A percentile compares a stretch with the other conserved stretches of the same genome.
phyloP scores from a whole-genome alignment of 92 coral and sea anemone genomes.

The Heliopora coerulea region DNA sequence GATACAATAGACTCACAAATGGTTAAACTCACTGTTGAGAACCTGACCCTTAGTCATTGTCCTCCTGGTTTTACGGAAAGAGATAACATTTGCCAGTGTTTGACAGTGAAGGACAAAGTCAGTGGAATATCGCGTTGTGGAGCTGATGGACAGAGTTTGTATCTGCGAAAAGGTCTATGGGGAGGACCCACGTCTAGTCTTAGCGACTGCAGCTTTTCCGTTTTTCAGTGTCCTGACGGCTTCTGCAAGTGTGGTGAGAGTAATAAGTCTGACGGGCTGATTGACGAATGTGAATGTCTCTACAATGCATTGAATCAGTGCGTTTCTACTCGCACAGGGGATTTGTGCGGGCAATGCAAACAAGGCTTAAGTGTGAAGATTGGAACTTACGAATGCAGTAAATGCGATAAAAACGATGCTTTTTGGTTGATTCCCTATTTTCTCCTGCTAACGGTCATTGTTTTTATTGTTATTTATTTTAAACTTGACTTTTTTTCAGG shows the following conservation, averaged over 20 bases:
- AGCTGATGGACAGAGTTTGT: slow-evolving; percentile 54
- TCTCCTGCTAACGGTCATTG: background rate
- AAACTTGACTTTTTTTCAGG: slow-evolving; percentile 34
- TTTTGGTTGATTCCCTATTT: slow-evolving; percentile 29
- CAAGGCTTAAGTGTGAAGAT: slow-evolving; percentile 16
- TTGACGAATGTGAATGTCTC: slow-evolving; percentile 16
- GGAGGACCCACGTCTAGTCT: slow-evolving; percentile 49
- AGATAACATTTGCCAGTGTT: slow-evolving; percentile 12
- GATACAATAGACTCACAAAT: slow-evolving; percentile 6
- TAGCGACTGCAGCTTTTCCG: slow-evolving; percentile 1
- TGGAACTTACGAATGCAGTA: slow-evolving; percentile 7
- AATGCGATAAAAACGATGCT: slow-evolving; percentile 6
- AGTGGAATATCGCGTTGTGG: slow-evolving; percentile 52
- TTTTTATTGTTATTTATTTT: slow-evolving; percentile 12
- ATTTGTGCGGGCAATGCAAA: slow-evolving; percentile 21
- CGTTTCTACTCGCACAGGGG: slow-evolving; percentile 9
- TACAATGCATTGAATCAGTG: slow-evolving; percentile 8
- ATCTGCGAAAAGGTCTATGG: slow-evolving; percentile 75
- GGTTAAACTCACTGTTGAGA: slow-evolving; percentile 9
- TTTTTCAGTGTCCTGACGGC: slow-evolving; percentile 65
- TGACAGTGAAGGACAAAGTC: slow-evolving; percentile 45
- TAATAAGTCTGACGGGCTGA: background rate
- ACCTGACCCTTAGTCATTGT: slow-evolving; percentile 2
- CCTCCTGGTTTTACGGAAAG: slow-evolving; percentile 11
- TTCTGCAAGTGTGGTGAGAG: slow-evolving; percentile 39